Evolutionary conservation across 2,888 invertebrate species (phyloP), one percentile per base, ranked within the genome.

Genomic region (Ormia ochracea): DNA sequence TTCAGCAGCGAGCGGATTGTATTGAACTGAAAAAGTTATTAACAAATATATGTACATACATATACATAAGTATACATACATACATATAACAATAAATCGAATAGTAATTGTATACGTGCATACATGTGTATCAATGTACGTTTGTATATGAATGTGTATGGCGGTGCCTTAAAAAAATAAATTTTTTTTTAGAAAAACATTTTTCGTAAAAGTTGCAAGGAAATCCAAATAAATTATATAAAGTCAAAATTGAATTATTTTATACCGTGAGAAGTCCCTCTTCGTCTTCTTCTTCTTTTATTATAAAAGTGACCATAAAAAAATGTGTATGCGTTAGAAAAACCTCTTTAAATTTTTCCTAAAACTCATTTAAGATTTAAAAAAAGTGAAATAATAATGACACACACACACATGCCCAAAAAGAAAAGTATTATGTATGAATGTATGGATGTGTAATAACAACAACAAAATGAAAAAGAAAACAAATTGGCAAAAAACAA

Each of bases 301-400:
- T 50, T 50, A 28, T 58, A 33, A 66, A 80, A 76, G 72, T 76
- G 76, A 68, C 14, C 61, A 80, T 76, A 80, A 76, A 78, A n/a
- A 79, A 80, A 80, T 80, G 76, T 80, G 80, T 80, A 80, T 80
- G 72, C 79, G 59, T 61, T 68, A 43, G 65, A 70, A 70, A 72
- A 76, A 63, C 66, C 76, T 72, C 65, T 72, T 75, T 54, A 66
- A 72, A 41, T 10, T 31, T 70, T 68, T 61, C 41, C 23, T 76
- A 43, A 66, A 61, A 76, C 61, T 76, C 61, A 76, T 76, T 75
- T 61, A 33, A 75, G 36, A 61, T 52, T 38, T 19, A 31, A 52
- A 74, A 48, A 65, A 78, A 50, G 12, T 7, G 33, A 36, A 26
- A 58, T 58, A 41, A 58, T 36, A 58, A 66, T 45, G 45, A 76